A percentile compares a stretch with the other conserved stretches of the same genome.
phyloP scores from a whole-genome alignment of 1,140 invertebrate genomes.

The Euschistus heros region DNA sequence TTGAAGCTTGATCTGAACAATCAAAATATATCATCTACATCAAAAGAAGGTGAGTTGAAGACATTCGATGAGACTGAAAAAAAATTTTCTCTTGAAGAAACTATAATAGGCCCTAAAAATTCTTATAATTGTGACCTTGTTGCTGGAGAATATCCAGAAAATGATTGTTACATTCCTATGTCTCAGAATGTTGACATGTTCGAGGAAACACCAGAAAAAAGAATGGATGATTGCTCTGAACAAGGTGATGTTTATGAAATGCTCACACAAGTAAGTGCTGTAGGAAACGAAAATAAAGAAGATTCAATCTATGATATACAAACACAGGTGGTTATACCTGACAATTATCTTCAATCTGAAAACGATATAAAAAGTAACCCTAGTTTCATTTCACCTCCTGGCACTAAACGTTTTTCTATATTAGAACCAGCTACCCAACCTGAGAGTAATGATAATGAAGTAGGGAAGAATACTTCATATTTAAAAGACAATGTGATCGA shows the following conservation, averaged over 20 bases:
- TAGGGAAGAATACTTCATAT: too few relatives aligned
- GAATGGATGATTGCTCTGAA: too few relatives aligned
- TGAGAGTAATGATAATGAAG: background rate
- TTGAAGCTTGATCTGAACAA: background rate
- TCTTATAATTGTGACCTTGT: background rate
- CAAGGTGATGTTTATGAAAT: too few relatives aligned
- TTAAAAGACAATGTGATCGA: too few relatives aligned
- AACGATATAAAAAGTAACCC: too few relatives aligned
- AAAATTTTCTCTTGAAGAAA: background rate
- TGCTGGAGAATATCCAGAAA: background rate
- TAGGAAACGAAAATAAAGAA: too few relatives aligned
- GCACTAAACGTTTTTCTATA: background rate
- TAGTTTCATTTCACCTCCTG: too few relatives aligned
- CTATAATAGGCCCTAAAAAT: background rate
- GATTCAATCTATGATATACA: too few relatives aligned
- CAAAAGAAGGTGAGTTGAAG: too few relatives aligned
- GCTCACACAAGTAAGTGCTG: too few relatives aligned
- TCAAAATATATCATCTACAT: background rate
- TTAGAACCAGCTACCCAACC: background rate
- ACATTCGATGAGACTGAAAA: background rate
- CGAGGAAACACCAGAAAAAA: background rate
- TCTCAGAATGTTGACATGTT: slow-evolving; percentile 7
- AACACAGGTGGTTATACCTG: too few relatives aligned
- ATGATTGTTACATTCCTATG: background rate
- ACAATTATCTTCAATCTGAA: too few relatives aligned